Percentiles rank a stretch among this genome's conserved stretches.
These are phyloP conservation scores for Boloria selene DNA, from an alignment of 2,888 invertebrate species.

Conservation along the genomic window DNA sequence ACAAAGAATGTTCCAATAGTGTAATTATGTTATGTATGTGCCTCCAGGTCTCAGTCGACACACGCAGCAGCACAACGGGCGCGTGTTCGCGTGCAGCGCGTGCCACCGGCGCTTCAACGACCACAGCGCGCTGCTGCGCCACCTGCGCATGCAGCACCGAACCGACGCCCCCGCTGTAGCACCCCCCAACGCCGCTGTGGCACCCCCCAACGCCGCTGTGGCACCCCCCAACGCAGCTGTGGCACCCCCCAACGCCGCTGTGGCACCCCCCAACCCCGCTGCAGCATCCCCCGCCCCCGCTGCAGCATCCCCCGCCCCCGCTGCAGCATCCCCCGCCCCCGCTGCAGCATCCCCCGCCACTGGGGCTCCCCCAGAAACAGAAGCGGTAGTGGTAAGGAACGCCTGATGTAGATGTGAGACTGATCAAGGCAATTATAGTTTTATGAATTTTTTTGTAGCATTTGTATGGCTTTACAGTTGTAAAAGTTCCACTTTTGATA, in stretches of 20 bases:
- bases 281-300: not conserved
- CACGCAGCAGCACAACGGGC: slow-evolving; percentile 84
- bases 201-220: not conserved
- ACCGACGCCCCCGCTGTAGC: slow-evolving; percentile 38
- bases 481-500: too few species aligned
- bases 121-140: slow-evolving; percentile 87
- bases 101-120: slow-evolving; percentile 87
- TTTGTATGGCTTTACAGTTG: too few species aligned
- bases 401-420: too few species aligned
- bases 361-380: too few species aligned
- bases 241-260: not conserved
- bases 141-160: slow-evolving; percentile 60
- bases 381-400: too few species aligned
- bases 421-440: too few species aligned
- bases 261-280: not conserved
- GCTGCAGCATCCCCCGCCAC: not conserved
- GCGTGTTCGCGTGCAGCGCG: slow-evolving; percentile 83
- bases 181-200: not conserved
- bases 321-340: not conserved
- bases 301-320: not conserved
- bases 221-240: not conserved
- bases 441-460: too few species aligned
- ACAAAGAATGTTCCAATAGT: too few species aligned
- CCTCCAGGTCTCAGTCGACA: slow-evolving; percentile 85
- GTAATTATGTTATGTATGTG: too few species aligned